Evolutionary conservation across 2,797 vertebrate species (phyloP), one percentile per base, ranked within the genome.

Genomic region (Eulemur rubriventer): DNA sequence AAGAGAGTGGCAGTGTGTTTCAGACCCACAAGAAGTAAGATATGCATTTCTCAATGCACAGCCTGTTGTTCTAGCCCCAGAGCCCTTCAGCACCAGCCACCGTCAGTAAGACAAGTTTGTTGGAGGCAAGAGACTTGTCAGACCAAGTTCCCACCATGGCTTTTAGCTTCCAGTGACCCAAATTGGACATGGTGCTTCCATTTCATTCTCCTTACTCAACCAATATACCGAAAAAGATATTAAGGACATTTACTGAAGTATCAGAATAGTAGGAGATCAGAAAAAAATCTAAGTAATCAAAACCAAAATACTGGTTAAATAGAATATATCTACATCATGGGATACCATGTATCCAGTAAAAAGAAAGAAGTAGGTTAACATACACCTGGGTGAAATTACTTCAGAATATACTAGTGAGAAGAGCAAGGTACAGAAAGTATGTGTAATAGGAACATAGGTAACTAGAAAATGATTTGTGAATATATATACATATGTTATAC

Each of bases 401-500:
- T 95, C 20, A 91, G 38, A 79, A 86, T 16, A 41, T 30, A 81
- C 24, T 35, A 50, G 24, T n/a, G 50, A 50, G 41, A 86, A 90
- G 87, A 35, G 17, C 17, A 48, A 81, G 2, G 61, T 43, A 7
- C 22, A 57, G 38, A 50, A 94, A 85, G 10, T 28, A 16, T 52
- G 16, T 11, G 7, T 43, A 76, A 57, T 20, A 82, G 48, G 89
- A 82, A 65, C 6, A 50, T 22, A 72, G 46, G 30, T 59, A 90
- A 86, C 82, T 28, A 79, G 30, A 95, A 92, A 92, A 81, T 73
- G 41, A 67, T 59, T 67, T 67, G 17, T 48, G 16, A n/a, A 57
- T 63, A 24, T 65, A 30, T 38, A 72, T 28, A 57, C 35, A n/a
- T 63, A 41, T 70, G 57, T 57, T 59, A 65, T 55, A 55, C 65